These are phyloP conservation scores for Drosophila pandora DNA, from an alignment of 1,140 invertebrate species.

Conservation along the genomic window DNA sequence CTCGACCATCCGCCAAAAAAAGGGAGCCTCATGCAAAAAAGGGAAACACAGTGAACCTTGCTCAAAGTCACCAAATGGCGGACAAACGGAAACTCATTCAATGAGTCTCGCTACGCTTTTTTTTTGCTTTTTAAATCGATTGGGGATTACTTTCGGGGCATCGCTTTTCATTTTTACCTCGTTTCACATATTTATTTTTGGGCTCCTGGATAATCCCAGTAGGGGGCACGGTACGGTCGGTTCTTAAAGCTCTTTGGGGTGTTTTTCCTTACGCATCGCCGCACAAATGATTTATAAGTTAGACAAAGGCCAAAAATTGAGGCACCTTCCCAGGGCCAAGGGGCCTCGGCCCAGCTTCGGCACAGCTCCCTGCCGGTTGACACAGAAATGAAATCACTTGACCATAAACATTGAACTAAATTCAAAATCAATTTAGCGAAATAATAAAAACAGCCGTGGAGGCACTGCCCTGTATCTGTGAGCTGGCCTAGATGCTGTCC, in stretches of 20 bases:
- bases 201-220: constrained; percentile 46
- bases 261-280: constrained; percentile 65
- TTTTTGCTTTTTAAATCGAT: constrained; percentile 70
- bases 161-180: constrained; percentile 79
- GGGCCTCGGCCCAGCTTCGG: background rate
- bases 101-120: constrained; percentile 57
- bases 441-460: constrained; percentile 61
- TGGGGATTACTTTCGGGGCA: constrained; percentile 73
- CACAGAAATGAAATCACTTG: constrained; percentile 80
- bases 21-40: constrained; percentile 45
- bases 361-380: constrained; percentile 27
- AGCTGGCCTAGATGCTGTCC: constrained; percentile 9
- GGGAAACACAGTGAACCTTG: constrained; percentile 14
- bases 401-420: constrained; percentile 82
- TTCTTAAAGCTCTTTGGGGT: constrained; percentile 48
- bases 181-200: constrained; percentile 74
- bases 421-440: constrained; percentile 81
- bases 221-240: background rate
- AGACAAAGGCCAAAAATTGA: constrained; percentile 74
- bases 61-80: constrained; percentile 73
- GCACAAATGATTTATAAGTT: constrained; percentile 79
- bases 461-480: background rate
- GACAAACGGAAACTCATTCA: constrained; percentile 64
- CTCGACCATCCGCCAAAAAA: constrained; percentile 5
- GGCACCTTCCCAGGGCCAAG: constrained; percentile 12